These are phyloP conservation scores for Gymnothorax reevesii DNA, from an alignment of 2,797 vertebrate genomes.

Conservation along the genomic window DNA sequence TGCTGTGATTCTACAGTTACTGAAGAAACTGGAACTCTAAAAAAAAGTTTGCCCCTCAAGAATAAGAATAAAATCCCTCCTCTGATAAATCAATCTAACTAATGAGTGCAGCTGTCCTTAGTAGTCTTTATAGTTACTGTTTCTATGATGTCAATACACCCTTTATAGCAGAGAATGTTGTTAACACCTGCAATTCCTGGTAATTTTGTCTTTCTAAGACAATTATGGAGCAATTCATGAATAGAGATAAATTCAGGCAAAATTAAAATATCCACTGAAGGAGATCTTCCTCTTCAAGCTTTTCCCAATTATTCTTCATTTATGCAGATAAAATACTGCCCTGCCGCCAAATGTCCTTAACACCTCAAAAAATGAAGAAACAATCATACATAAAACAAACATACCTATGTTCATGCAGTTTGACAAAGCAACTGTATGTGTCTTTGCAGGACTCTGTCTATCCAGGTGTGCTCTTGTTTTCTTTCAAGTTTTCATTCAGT, in stretches of 20 bases:
- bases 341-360: not conserved
- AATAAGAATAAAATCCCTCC: not conserved
- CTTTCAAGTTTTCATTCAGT: not conserved
- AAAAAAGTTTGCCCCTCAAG: not conserved
- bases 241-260: not conserved
- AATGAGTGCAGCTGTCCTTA: not conserved
- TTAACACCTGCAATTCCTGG: not conserved
- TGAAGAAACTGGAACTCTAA: not conserved
- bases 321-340: not conserved
- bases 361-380: not conserved
- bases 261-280: not conserved
- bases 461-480: conserved; percentile 7
- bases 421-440: not conserved
- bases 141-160: not conserved
- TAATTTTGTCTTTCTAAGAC: not conserved
- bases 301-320: not conserved
- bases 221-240: not conserved
- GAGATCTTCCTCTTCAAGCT: not conserved
- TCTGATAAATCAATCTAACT: not conserved
- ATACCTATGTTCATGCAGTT: not conserved
- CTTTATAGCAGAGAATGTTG: not conserved
- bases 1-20: not conserved
- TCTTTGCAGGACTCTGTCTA: not conserved
- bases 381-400: not conserved
- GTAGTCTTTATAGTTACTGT: not conserved